Base-by-base conservation (phyloP, 2,797 vertebrate genomes). In the Helarctos malayanus region DNA sequence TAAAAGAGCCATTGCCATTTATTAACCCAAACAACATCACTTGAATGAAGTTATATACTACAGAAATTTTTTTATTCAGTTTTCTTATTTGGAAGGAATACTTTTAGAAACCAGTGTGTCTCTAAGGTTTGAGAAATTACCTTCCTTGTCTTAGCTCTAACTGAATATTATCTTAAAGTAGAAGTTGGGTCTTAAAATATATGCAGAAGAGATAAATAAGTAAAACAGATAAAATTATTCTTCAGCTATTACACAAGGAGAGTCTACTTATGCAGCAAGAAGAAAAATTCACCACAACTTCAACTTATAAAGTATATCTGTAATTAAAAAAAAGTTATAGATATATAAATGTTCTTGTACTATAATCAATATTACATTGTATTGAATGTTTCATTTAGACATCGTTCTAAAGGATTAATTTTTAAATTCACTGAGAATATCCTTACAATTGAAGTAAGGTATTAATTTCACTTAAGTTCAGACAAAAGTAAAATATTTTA, bases 401-500 rank as follows among this genome's bases (percentile, higher is more conserved):
- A 59, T 47, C 4, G 29, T 91, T 88, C 65, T 52, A 87, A 84
- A 68, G 9, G 7, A n/a, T n/a, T 65, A n/a, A 27, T 47, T 75
- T 89, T 92, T 69, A 84, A 86, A 89, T 35, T 76, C 38, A 25
- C 5, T 12, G 54, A 90, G 94, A 73, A 68, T 68, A 52, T 69
- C n/a, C 38, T 91, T 86, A 71, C 78, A 32, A 29, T 56, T 83
- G 75, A 75, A 85, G 32, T 91, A 84, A 25, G 38, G 18, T 87
- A 83, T 88, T 49, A 73, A 52, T 82, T 88, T 89, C 18, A 80
- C 15, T 81, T 96, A 84, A 63, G 5, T 59, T 61, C 21, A 68
- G 11, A 61, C 7, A 88, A 68, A 94, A 95, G 18, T 84, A 27
- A 93, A 89, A 61, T 76, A 94, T 68, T 96, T 87, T 41, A 79